These are phyloP conservation scores for Pelmatolapia mariae DNA, from an alignment of 2,113 vertebrate species.

Conservation along the genomic window DNA sequence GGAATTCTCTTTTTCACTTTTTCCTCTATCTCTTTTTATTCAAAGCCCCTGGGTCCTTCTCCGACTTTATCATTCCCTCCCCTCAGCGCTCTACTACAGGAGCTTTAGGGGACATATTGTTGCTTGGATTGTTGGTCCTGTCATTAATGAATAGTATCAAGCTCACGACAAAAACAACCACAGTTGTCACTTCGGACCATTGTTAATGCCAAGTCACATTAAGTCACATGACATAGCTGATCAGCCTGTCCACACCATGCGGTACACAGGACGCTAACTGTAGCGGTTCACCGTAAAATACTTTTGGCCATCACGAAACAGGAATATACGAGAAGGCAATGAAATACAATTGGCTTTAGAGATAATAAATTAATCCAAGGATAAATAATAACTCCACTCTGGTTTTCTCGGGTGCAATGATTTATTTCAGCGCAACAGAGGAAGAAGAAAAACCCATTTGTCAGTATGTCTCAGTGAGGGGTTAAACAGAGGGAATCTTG, in stretches of 20 bases:
- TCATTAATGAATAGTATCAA: neutral
- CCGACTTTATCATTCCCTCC: neutral
- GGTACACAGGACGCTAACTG: neutral
- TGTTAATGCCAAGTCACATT: neutral
- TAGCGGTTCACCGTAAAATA: neutral
- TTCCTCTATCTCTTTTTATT: constrained; percentile 34
- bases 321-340: neutral
- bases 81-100: neutral
- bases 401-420: constrained; percentile 13
- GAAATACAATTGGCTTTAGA: neutral
- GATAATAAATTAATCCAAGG: constrained; percentile 22
- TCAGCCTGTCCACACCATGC: neutral
- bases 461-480: neutral
- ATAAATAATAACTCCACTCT: constrained; percentile 21
- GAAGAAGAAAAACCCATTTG: constrained; percentile 1
- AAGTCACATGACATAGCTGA: neutral
- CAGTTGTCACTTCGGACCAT: neutral
- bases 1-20: constrained; percentile 8
- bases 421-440: neutral
- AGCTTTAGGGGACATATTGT: neutral
- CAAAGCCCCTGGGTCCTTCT: neutral
- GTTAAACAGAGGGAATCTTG: constrained; percentile 24
- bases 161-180: neutral
- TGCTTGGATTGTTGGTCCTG: neutral
- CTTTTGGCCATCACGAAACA: neutral